Evolutionary conservation across 2,888 invertebrate genomes (phyloP).

Genomic region (Ceriagrion tenellum): DNA sequence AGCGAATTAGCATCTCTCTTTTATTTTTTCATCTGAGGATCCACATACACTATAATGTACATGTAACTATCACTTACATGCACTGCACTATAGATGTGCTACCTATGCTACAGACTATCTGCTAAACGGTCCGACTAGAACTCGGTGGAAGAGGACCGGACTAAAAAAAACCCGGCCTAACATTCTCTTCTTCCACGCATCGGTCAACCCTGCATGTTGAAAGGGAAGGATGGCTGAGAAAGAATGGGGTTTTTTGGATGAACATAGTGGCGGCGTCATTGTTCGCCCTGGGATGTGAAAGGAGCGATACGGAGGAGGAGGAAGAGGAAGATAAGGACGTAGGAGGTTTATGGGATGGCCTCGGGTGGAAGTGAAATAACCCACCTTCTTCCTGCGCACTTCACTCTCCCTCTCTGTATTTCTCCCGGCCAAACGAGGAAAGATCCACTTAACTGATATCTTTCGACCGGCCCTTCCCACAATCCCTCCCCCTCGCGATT

Average conservation of each 20-base stretch:
- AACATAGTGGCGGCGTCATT: neutral
- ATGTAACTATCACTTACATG: no score
- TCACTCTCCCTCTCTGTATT: no score
- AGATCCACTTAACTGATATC: slow-evolving; percentile 46
- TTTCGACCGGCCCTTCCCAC: neutral
- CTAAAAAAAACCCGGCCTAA: no score
- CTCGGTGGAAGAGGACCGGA: no score
- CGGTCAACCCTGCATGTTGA: neutral
- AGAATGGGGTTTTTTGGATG: neutral
- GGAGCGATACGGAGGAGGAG: neutral
- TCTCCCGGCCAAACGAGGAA: neutral
- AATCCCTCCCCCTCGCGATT: no score
- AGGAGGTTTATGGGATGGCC: neutral
- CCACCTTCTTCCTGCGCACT: neutral
- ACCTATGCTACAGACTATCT: no score
- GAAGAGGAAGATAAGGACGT: neutral
- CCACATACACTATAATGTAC: no score
- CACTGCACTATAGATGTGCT: no score
- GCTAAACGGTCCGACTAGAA: no score
- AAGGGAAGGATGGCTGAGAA: neutral
- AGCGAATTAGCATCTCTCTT: no score
- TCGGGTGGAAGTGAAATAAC: slow-evolving; percentile 4
- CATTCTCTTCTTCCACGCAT: no score
- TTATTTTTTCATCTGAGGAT: no score
- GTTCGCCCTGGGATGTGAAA: neutral